These are phyloP conservation scores for Malachius bipustulatus DNA, from an alignment of 2,888 invertebrate genomes.

Conservation along the genomic window DNA sequence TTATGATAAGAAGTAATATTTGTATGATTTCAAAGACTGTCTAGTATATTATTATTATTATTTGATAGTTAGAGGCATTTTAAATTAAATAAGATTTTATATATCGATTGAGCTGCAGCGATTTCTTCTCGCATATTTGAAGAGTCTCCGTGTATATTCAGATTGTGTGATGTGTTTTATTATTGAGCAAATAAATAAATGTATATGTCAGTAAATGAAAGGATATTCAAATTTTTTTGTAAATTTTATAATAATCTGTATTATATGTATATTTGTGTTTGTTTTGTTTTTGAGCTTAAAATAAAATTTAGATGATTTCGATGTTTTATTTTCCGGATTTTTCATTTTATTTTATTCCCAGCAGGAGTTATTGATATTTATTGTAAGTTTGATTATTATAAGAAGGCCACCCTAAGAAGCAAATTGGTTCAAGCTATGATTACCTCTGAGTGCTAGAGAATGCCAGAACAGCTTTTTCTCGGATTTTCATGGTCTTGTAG, in stretches of 20 bases:
- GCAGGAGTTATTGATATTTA: no score
- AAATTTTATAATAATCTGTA: constrained; percentile 1
- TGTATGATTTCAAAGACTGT: constrained; percentile 3
- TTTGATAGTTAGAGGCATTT: neutral
- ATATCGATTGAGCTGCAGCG: no score
- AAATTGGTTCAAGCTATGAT: no score
- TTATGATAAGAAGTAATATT: neutral
- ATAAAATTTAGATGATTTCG: neutral
- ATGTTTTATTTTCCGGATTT: no score
- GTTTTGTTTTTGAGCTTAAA: neutral
- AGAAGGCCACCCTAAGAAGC: no score
- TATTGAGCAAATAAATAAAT: no score
- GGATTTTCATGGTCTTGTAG: no score
- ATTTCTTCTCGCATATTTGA: neutral
- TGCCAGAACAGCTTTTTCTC: no score
- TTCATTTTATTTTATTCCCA: no score
- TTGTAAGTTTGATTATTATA: no score
- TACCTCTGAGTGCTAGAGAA: no score
- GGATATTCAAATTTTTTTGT: neutral
- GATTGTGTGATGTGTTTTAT: constrained; percentile 2
- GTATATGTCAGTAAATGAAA: no score
- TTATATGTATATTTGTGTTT: neutral
- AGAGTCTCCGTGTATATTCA: neutral
- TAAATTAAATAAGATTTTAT: neutral
- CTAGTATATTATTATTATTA: neutral